Conservation (phyloP, 2,888 invertebrate species). For the Julus scanicus region DNA sequence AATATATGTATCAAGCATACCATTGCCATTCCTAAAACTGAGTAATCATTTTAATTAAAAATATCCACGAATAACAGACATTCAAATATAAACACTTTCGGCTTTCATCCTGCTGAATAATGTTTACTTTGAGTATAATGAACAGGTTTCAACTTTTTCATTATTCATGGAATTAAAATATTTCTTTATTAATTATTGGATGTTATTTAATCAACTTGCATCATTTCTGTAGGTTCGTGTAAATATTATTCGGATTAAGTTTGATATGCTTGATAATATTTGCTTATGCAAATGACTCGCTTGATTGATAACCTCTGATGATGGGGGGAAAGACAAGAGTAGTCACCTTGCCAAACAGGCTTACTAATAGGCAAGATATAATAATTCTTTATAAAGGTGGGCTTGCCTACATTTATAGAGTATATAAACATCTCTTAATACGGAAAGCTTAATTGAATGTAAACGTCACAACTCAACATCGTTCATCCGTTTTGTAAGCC, state of each 20-base stretch:
- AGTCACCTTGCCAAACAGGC: too few species aligned
- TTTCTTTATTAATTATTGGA: too few species aligned
- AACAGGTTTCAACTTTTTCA: too few species aligned
- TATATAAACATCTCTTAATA: not conserved
- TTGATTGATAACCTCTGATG: constrained; percentile 13
- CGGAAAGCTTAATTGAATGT: constrained; percentile 7
- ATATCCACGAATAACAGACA: too few species aligned
- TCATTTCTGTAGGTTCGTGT: not conserved
- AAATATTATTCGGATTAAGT: not conserved
- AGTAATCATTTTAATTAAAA: too few species aligned
- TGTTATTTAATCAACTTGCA: not conserved
- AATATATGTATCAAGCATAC: too few species aligned
- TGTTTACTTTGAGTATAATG: too few species aligned
- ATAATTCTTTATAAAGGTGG: not conserved
- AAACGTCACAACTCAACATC: not conserved
- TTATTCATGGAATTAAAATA: too few species aligned
- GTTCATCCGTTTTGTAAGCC: not conserved
- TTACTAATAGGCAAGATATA: too few species aligned
- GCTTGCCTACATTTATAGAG: not conserved
- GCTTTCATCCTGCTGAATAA: too few species aligned
- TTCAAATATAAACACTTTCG: too few species aligned
- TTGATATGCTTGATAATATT: not conserved
- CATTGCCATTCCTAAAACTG: too few species aligned
- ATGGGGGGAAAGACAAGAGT: not conserved
- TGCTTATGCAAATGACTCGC: not conserved